phyloP scores from a whole-genome alignment of 1,140 invertebrate genomes.

The Hyles euphorbiae region DNA sequence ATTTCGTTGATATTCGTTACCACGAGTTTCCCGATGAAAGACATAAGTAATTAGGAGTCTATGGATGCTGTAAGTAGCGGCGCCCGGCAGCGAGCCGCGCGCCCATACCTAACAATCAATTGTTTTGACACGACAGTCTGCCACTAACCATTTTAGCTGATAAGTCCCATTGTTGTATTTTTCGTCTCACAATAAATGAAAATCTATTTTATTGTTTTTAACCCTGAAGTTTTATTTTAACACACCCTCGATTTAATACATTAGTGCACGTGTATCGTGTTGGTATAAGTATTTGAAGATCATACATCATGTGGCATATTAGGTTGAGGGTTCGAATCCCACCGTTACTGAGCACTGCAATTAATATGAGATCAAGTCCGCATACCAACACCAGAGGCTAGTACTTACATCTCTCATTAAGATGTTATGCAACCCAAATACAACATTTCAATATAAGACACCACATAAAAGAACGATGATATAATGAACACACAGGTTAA shows the following conservation, averaged over 20 bases:
- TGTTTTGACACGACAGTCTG: slow-evolving; percentile 73
- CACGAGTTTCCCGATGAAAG: slow-evolving; percentile 72
- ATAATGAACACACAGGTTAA: too few species aligned
- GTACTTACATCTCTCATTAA: too few species aligned
- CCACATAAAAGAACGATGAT: too few species aligned
- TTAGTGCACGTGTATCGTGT: too few species aligned
- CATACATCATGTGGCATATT: too few species aligned
- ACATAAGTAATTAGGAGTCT: slow-evolving; percentile 68
- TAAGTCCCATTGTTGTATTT: slow-evolving; percentile 76
- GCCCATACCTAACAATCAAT: slow-evolving; percentile 48
- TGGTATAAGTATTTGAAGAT: too few species aligned
- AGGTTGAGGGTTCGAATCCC: too few species aligned
- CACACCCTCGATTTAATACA: neutral
- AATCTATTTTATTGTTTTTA: slow-evolving; percentile 76
- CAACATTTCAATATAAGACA: too few species aligned
- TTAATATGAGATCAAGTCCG: too few species aligned
- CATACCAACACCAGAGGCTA: too few species aligned
- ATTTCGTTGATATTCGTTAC: slow-evolving; percentile 72
- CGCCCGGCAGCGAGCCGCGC: slow-evolving; percentile 18
- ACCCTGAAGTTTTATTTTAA: slow-evolving; percentile 58
- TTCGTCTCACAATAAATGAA: slow-evolving; percentile 76
- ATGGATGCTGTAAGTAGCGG: slow-evolving; percentile 40
- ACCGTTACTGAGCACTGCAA: too few species aligned
- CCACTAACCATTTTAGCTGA: slow-evolving; percentile 73
- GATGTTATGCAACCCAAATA: too few species aligned